Conservation (phyloP, 2,797 vertebrate genomes). For the Toxotes lorentzi region DNA sequence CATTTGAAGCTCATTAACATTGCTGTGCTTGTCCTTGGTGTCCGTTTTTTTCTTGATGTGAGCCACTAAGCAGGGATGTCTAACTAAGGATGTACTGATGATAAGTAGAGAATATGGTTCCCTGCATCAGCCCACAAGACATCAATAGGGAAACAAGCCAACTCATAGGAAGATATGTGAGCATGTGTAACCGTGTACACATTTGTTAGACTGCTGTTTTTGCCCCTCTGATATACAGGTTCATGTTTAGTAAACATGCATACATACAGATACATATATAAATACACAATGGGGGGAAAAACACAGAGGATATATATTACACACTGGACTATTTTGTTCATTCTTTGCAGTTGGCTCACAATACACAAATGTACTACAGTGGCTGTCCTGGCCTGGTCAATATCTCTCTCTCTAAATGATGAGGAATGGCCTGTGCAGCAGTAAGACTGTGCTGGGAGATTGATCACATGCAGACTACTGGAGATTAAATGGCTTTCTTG, state of each 20-base stretch:
- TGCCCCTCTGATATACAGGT: not conserved
- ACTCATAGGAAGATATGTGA: not conserved
- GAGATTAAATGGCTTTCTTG: constrained; percentile 82
- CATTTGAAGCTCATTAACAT: constrained; percentile 46
- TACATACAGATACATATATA: not conserved
- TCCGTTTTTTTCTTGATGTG: constrained; percentile 45
- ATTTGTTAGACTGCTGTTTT: not conserved
- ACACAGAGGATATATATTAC: constrained; percentile 29
- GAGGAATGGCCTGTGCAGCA: constrained; percentile 80
- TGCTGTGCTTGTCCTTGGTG: constrained; percentile 37
- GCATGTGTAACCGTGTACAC: not conserved
- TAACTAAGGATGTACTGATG: constrained; percentile 42
- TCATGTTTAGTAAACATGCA: not conserved
- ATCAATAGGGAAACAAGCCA: constrained; percentile 39
- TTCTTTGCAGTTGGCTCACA: constrained; percentile 53
- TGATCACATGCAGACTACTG: constrained; percentile 83
- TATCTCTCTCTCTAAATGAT: constrained; percentile 82
- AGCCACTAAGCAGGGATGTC: constrained; percentile 48
- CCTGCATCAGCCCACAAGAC: constrained; percentile 34
- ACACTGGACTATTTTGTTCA: constrained; percentile 32
- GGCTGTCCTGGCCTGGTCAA: constrained; percentile 75
- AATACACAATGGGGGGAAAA: constrained; percentile 3
- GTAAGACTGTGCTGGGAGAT: constrained; percentile 79
- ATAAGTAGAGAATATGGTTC: constrained; percentile 44
- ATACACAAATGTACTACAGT: constrained; percentile 57